Base-by-base conservation (phyloP, 2,888 invertebrate species). In the Mesochorus sp. region DNA sequence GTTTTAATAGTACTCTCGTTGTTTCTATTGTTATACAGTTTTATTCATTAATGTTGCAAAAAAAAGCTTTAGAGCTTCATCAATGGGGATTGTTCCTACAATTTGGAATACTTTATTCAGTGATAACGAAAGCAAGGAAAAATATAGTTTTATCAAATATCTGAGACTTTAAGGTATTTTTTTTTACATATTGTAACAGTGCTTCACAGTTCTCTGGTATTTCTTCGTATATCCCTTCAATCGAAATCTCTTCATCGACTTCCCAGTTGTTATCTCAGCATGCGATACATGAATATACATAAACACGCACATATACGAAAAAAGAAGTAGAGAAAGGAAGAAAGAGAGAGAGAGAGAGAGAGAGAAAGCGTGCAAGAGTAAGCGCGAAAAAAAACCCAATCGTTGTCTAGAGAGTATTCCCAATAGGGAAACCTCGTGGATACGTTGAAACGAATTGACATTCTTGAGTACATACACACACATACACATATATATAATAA, bases 381-480 rank as follows among this genome's bases (percentile, higher is more conserved):
- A 49, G 47, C 47, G 19, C 10, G 28, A 53, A 53, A 37, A 42
- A 70, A 74, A 74, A 77, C 53, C 61, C 51, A 72, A 77, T 61
- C 61, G 53, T 72, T 62, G 71, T 72, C 66, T 72, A 39, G 37
- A 67, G 55, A 67, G 72, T 61, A 76, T 77, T 72, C 76, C 55
- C 51, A 51, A 26, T 37, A 42, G 71, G 24, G 24, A 47, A 72
- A 67, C 47, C 72, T 72, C 72, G 66, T 72, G 53, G 44, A 77
- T 55, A 77, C 39, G 76, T 77, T 61, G 76, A 77, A 72, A 62
- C 76, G 72, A 61, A 67, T 77, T 72, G 59, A 47, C 76, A 77
- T 72, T 77, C 76, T 72, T 39, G 37, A 28, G 37, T 28, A 28
- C 53, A 37, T 44, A 31, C 42, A 34, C 26, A 5, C 47, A 44